Percentiles rank a stretch among this genome's conserved stretches.
Evolutionary conservation across 2,113 vertebrate species (phyloP).

Genomic region (Aptenodytes patagonicus): DNA sequence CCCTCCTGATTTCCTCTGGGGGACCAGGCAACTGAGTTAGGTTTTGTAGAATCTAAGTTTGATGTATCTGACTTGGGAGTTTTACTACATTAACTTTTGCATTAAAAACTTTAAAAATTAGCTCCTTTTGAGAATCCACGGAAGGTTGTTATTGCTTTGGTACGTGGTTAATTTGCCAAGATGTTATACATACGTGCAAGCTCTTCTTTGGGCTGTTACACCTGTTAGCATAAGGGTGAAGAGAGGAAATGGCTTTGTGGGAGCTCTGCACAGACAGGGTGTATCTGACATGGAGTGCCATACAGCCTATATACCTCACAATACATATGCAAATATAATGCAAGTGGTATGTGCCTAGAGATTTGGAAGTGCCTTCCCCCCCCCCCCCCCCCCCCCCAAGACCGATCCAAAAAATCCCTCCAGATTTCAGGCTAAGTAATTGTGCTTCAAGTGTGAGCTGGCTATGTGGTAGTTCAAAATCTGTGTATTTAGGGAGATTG

Average conservation of each 20-base stretch:
- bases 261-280: not conserved
- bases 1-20: not conserved
- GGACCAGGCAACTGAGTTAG: not conserved
- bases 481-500: not conserved
- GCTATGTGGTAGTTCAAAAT: not conserved
- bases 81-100: not conserved
- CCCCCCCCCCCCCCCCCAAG: too few relatives aligned
- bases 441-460: not conserved
- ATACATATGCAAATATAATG: not conserved
- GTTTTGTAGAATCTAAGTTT: not conserved
- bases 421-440: not conserved
- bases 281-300: not conserved
- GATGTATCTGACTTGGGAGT: not conserved
- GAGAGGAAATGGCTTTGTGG: not conserved
- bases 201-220: not conserved
- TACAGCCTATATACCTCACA: not conserved
- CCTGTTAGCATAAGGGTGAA: not conserved
- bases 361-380: not conserved
- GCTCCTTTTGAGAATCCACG: not conserved
- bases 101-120: not conserved
- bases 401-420: not conserved
- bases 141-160: not conserved
- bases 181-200: not conserved
- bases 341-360: not conserved
- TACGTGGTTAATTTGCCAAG: not conserved